Evolutionary conservation across 1,140 invertebrate species (phyloP).

Genomic region (Papilio dardanus): DNA sequence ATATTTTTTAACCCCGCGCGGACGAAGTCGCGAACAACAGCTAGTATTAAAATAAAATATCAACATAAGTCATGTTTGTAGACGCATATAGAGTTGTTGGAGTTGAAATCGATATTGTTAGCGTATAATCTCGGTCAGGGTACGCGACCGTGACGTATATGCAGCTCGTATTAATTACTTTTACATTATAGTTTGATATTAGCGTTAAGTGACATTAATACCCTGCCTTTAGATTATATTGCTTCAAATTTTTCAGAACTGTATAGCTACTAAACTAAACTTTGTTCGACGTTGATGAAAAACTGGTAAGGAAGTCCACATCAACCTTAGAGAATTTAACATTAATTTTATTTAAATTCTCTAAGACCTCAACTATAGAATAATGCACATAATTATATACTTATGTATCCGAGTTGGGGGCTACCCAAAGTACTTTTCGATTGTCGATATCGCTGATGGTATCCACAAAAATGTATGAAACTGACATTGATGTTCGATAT

Average conservation of each 20-base stretch:
- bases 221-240: neutral
- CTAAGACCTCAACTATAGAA: no score
- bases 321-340: no score
- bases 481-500: no score
- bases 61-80: neutral
- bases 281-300: neutral
- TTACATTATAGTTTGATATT: neutral
- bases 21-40: no score
- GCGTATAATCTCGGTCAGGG: slow-evolving; percentile 12
- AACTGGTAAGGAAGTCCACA: no score
- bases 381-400: no score
- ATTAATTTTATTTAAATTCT: no score
- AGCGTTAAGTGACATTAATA: neutral
- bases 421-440: no score
- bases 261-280: neutral
- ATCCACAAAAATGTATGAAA: no score
- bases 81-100: neutral
- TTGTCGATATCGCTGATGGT: no score
- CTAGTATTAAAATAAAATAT: neutral
- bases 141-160: neutral
- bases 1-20: no score
- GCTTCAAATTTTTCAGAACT: neutral
- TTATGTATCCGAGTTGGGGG: no score
- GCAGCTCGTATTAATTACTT: neutral
- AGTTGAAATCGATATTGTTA: slow-evolving; percentile 7